Evolutionary conservation across 2,888 invertebrate species (phyloP).

Genomic region (Byasa hedistus): DNA sequence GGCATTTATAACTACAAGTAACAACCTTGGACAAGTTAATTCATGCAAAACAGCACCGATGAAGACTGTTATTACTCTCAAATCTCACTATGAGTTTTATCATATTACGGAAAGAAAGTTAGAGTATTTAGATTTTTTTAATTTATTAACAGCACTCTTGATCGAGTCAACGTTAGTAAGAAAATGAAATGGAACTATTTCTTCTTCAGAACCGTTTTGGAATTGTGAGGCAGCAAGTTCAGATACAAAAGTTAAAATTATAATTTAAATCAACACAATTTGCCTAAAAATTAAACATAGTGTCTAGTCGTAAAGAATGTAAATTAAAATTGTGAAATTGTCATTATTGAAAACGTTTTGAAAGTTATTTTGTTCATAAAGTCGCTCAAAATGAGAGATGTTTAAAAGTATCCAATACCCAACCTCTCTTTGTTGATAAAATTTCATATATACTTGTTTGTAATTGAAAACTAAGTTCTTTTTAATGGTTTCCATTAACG

Average conservation of each 20-base stretch:
- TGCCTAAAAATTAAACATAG: neutral
- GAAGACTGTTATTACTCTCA: neutral
- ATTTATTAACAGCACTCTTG: too few relatives aligned
- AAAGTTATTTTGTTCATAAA: neutral
- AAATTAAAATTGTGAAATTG: neutral
- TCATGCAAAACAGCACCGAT: neutral
- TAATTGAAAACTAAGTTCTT: slow-evolving; percentile 1
- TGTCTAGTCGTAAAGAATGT: neutral
- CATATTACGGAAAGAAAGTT: neutral
- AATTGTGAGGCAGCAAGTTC: too few relatives aligned
- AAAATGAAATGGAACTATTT: too few relatives aligned
- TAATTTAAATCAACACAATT: neutral
- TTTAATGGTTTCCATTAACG: neutral
- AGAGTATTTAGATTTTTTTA: neutral
- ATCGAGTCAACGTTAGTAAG: too few relatives aligned
- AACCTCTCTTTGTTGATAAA: neutral
- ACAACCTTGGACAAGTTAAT: neutral
- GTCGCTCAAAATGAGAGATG: neutral
- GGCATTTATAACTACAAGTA: neutral
- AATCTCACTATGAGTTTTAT: neutral
- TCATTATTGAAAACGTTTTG: neutral
- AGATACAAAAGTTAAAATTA: too few relatives aligned
- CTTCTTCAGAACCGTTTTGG: too few relatives aligned
- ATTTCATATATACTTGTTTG: neutral
- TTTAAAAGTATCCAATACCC: neutral